A percentile compares a stretch with the other conserved stretches of the same genome.
phyloP scores from a whole-genome alignment of 2,888 invertebrate species.

The Oligia fasciuncula region DNA sequence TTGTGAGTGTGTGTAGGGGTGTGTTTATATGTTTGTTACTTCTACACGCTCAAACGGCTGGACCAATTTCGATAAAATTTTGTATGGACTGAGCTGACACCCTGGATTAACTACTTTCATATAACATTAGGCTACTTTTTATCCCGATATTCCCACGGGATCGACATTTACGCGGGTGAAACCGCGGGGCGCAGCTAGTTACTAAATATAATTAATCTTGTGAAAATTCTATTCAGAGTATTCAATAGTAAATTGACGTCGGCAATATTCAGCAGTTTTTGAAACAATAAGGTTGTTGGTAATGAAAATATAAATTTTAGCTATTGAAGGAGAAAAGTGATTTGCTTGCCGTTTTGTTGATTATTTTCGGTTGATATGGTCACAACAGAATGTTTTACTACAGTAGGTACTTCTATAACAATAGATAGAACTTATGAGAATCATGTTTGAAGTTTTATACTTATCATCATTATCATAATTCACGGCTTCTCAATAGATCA shows the following conservation, averaged over 20 bases:
- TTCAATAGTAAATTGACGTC: slow-evolving; percentile 39
- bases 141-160: too few relatives aligned
- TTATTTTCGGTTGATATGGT: background rate
- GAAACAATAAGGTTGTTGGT: slow-evolving; percentile 14
- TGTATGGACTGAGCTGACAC: too few relatives aligned
- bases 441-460: background rate
- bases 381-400: background rate
- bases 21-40: too few relatives aligned
- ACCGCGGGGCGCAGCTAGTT: background rate
- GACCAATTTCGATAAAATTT: too few relatives aligned
- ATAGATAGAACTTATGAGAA: background rate
- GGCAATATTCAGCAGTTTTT: slow-evolving; percentile 37
- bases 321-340: background rate
- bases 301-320: slow-evolving; percentile 21
- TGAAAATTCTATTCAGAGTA: slow-evolving; percentile 26
- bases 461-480: background rate
- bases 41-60: too few relatives aligned
- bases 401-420: background rate
- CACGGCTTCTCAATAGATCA: background rate
- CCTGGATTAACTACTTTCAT: too few relatives aligned
- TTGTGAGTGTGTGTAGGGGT: too few relatives aligned
- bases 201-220: slow-evolving; percentile 53
- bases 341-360: background rate
- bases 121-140: too few relatives aligned
- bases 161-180: too few relatives aligned